Evolutionary conservation across 1,140 invertebrate genomes (phyloP), one percentile per base, ranked within the genome.

Genomic region (Holotrichia oblita): DNA sequence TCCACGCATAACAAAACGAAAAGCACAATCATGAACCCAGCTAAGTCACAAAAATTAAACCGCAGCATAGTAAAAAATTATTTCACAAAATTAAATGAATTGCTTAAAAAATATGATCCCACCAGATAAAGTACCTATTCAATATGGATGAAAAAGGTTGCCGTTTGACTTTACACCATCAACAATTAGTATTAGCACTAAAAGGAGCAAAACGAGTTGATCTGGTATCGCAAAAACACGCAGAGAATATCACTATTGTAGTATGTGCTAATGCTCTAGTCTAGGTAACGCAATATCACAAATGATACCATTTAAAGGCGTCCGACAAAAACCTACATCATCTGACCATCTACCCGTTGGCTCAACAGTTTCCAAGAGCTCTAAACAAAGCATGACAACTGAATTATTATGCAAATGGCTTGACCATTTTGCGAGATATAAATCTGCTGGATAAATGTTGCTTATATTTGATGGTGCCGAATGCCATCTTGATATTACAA

Each of bases 181-280:
- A 83, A 73, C 83, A 83, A 73, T 75, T 24, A 76, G 85, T 88
- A 80, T 79, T 87, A 2, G 81, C 85, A 61, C 34, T 81, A 81
- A 87, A 84, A 81, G 85, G 86, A 10, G 80, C 72, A n/a, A 85
- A 83, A 78, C 83, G 85, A 75, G 84, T 88, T 10, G 87, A 86
- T 81, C 24, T 84, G 22, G 76, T 86, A 10, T 85, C 85, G 4
- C 81, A 79, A 14, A 76, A 78, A 34, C 79, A 80, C 17, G 76
- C 40, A 12, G 69, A 78, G 78, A 80, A 61, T 14, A 73, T 78
- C 3, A 78, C 76, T 8, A 69, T 80, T 34, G 27, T 34, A 34
- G 27, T 4, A 34, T 34, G 27, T 34, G 27, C 4, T 34, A 34
- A 34, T 34, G 4, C 27, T 34, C 27, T 1, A 34, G 27, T n/a